Evolutionary conservation across 2,888 invertebrate genomes (phyloP).

Genomic region (Laothoe populi): DNA sequence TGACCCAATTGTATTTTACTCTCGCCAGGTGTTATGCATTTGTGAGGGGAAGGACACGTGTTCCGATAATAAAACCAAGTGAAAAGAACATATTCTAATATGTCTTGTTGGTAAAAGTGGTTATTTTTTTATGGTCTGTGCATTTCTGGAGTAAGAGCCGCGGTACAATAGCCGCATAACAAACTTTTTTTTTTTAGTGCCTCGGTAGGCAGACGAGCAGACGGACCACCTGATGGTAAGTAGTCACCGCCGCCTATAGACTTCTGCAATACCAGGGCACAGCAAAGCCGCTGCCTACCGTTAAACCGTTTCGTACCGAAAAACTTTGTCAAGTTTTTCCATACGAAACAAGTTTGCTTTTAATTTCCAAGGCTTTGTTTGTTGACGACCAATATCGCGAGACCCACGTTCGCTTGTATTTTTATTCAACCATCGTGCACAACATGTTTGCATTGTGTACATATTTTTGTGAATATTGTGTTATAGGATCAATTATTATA

Average conservation of each 20-base stretch:
- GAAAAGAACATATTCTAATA: background rate
- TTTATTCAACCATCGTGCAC: background rate
- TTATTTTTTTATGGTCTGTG: background rate
- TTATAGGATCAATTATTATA: too few relatives aligned
- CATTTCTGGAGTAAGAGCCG: background rate
- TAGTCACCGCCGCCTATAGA: too few relatives aligned
- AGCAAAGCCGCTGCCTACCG: too few relatives aligned
- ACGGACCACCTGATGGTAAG: too few relatives aligned
- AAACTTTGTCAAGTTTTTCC: conserved; percentile 2
- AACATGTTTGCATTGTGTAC: background rate
- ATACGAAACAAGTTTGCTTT: background rate
- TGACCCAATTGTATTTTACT: conserved; percentile 73
- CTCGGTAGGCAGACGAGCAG: too few relatives aligned
- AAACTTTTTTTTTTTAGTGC: too few relatives aligned
- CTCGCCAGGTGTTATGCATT: conserved; percentile 77
- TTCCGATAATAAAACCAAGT: conserved; percentile 27
- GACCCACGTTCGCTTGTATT: background rate
- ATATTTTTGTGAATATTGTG: too few relatives aligned
- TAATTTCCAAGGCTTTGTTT: background rate
- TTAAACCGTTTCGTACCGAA: too few relatives aligned
- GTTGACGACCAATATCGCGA: background rate
- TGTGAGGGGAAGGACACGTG: conserved; percentile 54
- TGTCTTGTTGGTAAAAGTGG: background rate
- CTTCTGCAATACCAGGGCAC: too few relatives aligned
- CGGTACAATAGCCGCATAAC: background rate